These are phyloP conservation scores for Coreoperca whiteheadi DNA, from an alignment of 2,113 vertebrate genomes.

Conservation along the genomic window DNA sequence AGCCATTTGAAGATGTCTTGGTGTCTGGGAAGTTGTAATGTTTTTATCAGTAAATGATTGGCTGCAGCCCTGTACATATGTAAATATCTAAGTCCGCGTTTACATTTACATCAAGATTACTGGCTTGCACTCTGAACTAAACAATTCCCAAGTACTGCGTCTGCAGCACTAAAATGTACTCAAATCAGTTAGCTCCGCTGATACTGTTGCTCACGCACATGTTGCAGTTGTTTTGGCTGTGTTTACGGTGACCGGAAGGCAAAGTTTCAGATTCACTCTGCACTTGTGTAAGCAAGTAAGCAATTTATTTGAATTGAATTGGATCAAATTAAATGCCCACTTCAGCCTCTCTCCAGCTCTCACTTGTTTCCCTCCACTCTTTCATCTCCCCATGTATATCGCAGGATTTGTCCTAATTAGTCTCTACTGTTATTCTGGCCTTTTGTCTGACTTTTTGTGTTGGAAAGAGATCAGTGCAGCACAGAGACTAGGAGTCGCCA, in stretches of 20 bases:
- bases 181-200: not conserved
- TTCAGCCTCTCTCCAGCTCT: constrained; percentile 21
- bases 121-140: not conserved
- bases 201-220: not conserved
- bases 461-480: constrained; percentile 46
- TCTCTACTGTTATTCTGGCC: constrained; percentile 58
- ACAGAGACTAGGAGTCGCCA: constrained; percentile 32
- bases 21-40: not conserved
- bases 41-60: too few relatives aligned
- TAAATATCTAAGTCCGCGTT: too few relatives aligned
- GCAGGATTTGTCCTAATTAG: constrained; percentile 66
- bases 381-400: constrained; percentile 45
- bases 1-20: not conserved
- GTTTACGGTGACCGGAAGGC: not conserved
- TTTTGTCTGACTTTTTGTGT: constrained; percentile 56
- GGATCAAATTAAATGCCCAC: constrained; percentile 27
- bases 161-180: not conserved
- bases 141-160: not conserved
- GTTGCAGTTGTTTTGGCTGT: not conserved
- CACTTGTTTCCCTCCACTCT: constrained; percentile 35
- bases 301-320: constrained; percentile 16
- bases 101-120: too few relatives aligned
- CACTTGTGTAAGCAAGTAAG: not conserved
- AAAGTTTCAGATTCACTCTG: constrained; percentile 1
- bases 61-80: not conserved